These are phyloP conservation scores for Leptinotarsa peninsularis DNA, from an alignment of 2,888 invertebrate species.

Conservation along the genomic window DNA sequence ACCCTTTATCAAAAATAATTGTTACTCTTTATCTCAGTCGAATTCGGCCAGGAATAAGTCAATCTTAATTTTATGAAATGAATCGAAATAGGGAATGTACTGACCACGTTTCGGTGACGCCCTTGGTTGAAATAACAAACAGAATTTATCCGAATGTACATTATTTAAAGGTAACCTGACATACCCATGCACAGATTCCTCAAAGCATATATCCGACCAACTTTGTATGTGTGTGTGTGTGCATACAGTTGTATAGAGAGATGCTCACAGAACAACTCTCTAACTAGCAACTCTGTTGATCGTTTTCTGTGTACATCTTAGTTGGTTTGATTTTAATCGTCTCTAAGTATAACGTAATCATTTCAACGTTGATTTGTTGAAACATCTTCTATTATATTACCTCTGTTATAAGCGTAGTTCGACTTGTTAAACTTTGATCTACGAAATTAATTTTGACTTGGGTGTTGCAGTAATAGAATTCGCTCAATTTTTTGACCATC, in stretches of 20 bases:
- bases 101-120: too few relatives aligned
- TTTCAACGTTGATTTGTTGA: slow-evolving; percentile 17
- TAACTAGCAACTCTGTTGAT: slow-evolving; percentile 20
- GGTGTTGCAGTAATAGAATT: background rate
- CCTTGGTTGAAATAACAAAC: background rate
- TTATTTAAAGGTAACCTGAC: background rate
- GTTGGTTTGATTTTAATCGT: slow-evolving; percentile 10
- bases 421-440: slow-evolving; percentile 14
- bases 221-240: slow-evolving; percentile 1
- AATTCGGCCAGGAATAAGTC: too few relatives aligned
- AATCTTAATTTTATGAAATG: too few relatives aligned
- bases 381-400: slow-evolving; percentile 12
- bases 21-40: too few relatives aligned
- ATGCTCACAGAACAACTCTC: slow-evolving; percentile 14
- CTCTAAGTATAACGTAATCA: slow-evolving; percentile 1
- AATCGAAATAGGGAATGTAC: too few relatives aligned
- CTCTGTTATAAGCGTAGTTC: slow-evolving; percentile 2
- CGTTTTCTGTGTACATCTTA: slow-evolving; percentile 12
- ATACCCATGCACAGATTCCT: background rate
- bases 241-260: background rate
- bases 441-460: slow-evolving; percentile 5
- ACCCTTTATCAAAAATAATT: too few relatives aligned
- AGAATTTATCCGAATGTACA: background rate
- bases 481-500: background rate
- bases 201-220: background rate